Base-by-base conservation (phyloP, 92 coral and sea anemone species). In the Pocillopora grandis region DNA sequence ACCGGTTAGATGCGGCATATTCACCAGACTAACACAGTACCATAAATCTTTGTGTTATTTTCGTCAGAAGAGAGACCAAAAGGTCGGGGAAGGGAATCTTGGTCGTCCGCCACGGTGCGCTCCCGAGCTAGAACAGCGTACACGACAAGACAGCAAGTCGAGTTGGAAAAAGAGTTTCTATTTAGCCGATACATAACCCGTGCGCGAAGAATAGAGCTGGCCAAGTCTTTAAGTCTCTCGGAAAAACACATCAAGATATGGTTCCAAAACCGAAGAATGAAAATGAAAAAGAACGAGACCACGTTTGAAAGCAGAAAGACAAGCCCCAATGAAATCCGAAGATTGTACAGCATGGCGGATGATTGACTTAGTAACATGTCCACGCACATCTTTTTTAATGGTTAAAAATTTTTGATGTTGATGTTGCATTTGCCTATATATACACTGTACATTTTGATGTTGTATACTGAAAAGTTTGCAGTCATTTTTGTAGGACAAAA, bases 201-300 rank as follows among this genome's bases (percentile, higher is more conserved):
- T 70, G 90, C 93, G 15, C 88, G 98, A 56, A 81, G 98, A 35
- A 66, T 87, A 33, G 98, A 94, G 67, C 90, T 94, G 62, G 95
- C 98, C 27, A 87, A 86, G 60, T 86, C 89, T 11, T 86, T 94
- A 42, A 90, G 86, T 75, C 95, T 94, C 65, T 94, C 98, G 10
- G 98, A 94, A 80, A 94, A 94, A 66, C 98, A 94, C 81, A 86
- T 94, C 48, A 94, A 89, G 85, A 87, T 94, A 55, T 94, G 98
- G 98, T 94, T 94, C 67, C 98, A 91, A 74, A 94, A 94, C 84
- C 87, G 98, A 23, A 76, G 98, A 57, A 94, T 94, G 98, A 94
- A 94, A 77, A 72, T 89, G 90, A 94, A 94, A 85, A 94, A 94
- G 73, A 91, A 78, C 42, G 97, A 94, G 64, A 58, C 78, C 33